phyloP scores from a whole-genome alignment of 2,113 vertebrate species.

The Phocoena sinus region DNA sequence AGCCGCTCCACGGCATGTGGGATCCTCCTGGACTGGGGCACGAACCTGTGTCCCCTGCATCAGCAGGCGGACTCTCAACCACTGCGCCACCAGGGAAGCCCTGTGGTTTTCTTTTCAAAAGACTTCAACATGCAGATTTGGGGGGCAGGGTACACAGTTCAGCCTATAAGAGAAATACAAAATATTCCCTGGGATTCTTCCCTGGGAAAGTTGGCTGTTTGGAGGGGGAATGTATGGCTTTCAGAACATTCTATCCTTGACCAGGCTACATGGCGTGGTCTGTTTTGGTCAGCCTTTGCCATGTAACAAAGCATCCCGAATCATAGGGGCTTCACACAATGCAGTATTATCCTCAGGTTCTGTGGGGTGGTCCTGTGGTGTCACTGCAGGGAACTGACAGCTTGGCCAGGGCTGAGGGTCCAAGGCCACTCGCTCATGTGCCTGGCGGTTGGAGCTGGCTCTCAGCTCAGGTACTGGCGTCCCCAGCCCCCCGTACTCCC shows the following conservation, averaged over 20 bases:
- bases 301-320: neutral
- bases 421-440: accelerated
- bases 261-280: accelerated
- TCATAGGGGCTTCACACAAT: neutral
- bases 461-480: neutral
- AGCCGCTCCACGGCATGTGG: too few species aligned
- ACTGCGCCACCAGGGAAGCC: neutral
- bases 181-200: neutral
- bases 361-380: neutral
- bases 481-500: neutral
- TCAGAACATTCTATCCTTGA: neutral
- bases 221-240: neutral
- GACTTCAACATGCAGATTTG: neutral
- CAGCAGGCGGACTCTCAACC: too few species aligned
- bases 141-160: neutral
- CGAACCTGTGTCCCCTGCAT: too few species aligned
- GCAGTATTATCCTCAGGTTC: neutral
- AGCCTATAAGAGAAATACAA: neutral
- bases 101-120: neutral
- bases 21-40: too few species aligned
- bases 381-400: neutral
- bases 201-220: neutral
- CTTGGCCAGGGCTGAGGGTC: neutral
- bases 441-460: neutral
- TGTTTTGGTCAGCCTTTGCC: neutral